Conservation (phyloP, 2,888 invertebrate genomes). For the Phyllotreta cruciferae region DNA sequence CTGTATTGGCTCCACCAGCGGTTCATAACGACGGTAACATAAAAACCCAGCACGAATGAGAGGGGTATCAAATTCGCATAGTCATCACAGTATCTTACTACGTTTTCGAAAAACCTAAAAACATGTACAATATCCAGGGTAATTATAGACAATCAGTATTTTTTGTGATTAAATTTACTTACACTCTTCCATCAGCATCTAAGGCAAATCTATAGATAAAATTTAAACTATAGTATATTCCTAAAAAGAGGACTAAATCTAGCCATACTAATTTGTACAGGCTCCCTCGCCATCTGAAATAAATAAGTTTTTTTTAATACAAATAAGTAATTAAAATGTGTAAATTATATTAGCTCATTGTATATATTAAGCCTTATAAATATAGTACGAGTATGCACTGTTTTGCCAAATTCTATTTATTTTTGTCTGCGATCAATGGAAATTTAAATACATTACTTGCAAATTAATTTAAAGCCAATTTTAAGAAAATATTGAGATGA, state of each 20-base stretch:
- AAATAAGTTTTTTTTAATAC: constrained; percentile 1
- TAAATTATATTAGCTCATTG: constrained; percentile 1
- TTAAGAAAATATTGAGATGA: too few relatives aligned
- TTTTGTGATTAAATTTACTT: too few relatives aligned
- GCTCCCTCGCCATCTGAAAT: constrained; percentile 87
- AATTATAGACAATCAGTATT: too few relatives aligned
- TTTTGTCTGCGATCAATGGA: background rate
- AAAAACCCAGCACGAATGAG: constrained; percentile 93
- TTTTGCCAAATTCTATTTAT: constrained; percentile 3
- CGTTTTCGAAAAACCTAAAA: constrained; percentile 78
- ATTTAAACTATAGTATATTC: constrained; percentile 80
- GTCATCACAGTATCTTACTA: constrained; percentile 84
- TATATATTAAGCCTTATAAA: constrained; percentile 3
- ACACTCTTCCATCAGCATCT: constrained; percentile 73
- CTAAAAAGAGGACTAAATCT: constrained; percentile 81
- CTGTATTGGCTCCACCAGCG: constrained; percentile 92
- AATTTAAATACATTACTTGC: too few relatives aligned
- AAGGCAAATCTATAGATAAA: constrained; percentile 77
- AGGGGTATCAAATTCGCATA: constrained; percentile 89
- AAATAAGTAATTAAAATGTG: background rate
- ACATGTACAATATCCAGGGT: constrained; percentile 17
- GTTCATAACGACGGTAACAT: constrained; percentile 90
- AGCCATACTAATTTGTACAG: constrained; percentile 95
- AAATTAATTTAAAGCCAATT: too few relatives aligned
- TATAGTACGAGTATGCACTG: background rate